phyloP scores from a whole-genome alignment of 92 coral and sea anemone species.

The Umimayanthus chanpuru region DNA sequence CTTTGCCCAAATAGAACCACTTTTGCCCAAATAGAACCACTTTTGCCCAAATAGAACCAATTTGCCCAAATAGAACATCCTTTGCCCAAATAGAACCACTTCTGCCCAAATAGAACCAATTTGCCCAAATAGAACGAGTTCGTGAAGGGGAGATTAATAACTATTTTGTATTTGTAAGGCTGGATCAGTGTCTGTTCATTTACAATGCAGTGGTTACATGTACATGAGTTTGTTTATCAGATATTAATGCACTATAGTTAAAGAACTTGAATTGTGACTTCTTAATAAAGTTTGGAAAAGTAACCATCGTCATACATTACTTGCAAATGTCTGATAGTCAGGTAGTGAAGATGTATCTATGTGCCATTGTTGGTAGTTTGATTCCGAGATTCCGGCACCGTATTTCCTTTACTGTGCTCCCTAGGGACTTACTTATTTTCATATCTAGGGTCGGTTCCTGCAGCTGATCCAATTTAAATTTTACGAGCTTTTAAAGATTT shows the following conservation, averaged over 20 bases:
- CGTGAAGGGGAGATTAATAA: background rate
- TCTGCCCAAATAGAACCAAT: no score
- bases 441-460: slow-evolving; percentile 7
- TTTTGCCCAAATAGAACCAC: no score
- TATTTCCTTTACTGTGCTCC: background rate
- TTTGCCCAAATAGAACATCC: no score
- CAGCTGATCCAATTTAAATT: slow-evolving; percentile 4
- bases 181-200: slow-evolving; percentile 2
- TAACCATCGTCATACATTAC: background rate
- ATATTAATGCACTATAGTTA: background rate
- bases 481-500: background rate
- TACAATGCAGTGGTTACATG: background rate
- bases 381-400: slow-evolving; percentile 1
- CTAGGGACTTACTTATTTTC: background rate
- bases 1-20: no score
- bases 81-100: no score
- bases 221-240: slow-evolving; percentile 3
- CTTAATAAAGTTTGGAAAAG: slow-evolving; percentile 2
- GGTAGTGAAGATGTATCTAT: background rate
- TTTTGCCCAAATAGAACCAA: no score
- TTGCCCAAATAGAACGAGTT: no score
- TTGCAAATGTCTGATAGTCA: background rate
- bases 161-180: slow-evolving; percentile 7
- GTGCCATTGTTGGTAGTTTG: slow-evolving; percentile 4
- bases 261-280: slow-evolving; percentile 6